A percentile compares a stretch with the other conserved stretches of the same genome.
These are phyloP conservation scores for Sprattus sprattus DNA, from an alignment of 2,113 vertebrate species.

Conservation along the genomic window DNA sequence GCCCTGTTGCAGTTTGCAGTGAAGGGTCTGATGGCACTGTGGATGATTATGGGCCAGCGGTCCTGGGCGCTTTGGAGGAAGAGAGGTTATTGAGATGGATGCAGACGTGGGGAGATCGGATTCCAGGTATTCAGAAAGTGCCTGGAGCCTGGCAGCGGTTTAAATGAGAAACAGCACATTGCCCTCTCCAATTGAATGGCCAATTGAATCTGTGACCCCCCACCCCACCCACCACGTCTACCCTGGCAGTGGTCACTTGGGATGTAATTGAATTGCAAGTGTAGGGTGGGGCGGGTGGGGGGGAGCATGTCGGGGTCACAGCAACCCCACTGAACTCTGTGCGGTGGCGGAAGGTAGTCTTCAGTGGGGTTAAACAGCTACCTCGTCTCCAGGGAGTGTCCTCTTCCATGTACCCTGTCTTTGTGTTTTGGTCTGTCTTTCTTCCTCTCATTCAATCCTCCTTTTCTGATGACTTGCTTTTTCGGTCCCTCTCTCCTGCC, in stretches of 20 bases:
- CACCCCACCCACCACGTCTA: neutral
- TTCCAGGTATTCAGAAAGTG: conserved; percentile 15
- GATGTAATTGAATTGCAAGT: neutral
- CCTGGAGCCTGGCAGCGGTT: neutral
- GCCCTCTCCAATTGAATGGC: neutral
- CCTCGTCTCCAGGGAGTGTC: neutral
- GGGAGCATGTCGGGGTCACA: neutral
- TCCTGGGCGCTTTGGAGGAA: neutral
- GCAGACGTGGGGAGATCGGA: neutral
- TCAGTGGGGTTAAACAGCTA: neutral
- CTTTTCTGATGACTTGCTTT: neutral
- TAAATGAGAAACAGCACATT: conserved; percentile 9
- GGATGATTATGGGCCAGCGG: neutral
- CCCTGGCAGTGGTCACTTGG: conserved; percentile 3
- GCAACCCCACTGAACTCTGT: neutral
- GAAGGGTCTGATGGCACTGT: neutral
- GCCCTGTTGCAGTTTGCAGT: neutral
- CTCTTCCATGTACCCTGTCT: neutral
- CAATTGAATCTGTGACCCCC: conserved; percentile 9
- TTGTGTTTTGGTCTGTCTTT: neutral
- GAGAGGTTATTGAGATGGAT: neutral
- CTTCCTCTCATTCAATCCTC: neutral
- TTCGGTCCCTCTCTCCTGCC: neutral
- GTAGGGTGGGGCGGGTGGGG: neutral
- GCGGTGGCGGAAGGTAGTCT: neutral